Percentiles rank a stretch among this genome's conserved stretches.
These are phyloP conservation scores for Nothocercus julius DNA, from an alignment of 2,113 vertebrate species.

Conservation along the genomic window DNA sequence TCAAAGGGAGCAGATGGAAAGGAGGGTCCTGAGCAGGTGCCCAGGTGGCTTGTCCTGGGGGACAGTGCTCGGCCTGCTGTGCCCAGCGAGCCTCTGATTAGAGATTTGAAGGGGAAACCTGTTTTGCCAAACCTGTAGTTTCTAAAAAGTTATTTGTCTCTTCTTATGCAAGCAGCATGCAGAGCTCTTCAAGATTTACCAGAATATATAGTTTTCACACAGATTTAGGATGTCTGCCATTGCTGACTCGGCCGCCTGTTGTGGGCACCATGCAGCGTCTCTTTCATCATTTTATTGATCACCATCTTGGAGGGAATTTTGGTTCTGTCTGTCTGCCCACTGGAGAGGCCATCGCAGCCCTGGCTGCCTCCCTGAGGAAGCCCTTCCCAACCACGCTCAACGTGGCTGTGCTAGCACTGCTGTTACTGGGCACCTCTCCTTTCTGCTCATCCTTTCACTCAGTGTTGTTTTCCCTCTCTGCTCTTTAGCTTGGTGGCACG, in stretches of 20 bases:
- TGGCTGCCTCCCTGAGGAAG: neutral
- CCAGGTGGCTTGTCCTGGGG: neutral
- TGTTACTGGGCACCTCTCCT: neutral
- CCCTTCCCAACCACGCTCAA: neutral
- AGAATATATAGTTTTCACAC: neutral
- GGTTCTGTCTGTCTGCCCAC: neutral
- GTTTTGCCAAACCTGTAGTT: neutral
- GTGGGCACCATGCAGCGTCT: neutral
- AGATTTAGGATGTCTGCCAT: neutral
- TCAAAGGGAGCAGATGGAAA: neutral
- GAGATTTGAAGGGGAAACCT: neutral
- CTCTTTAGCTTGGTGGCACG: neutral
- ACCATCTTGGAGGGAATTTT: neutral
- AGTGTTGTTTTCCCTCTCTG: neutral
- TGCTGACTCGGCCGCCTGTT: neutral
- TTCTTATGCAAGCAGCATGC: neutral
- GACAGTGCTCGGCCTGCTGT: neutral
- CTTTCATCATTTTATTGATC: neutral
- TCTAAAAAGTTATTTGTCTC: neutral
- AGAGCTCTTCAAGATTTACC: neutral
- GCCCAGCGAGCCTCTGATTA: neutral
- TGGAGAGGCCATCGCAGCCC: neutral
- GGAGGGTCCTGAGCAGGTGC: neutral
- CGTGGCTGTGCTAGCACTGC: neutral
- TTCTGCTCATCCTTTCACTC: neutral